phyloP scores from a whole-genome alignment of 2,797 vertebrate genomes.

The Zalophus californianus region DNA sequence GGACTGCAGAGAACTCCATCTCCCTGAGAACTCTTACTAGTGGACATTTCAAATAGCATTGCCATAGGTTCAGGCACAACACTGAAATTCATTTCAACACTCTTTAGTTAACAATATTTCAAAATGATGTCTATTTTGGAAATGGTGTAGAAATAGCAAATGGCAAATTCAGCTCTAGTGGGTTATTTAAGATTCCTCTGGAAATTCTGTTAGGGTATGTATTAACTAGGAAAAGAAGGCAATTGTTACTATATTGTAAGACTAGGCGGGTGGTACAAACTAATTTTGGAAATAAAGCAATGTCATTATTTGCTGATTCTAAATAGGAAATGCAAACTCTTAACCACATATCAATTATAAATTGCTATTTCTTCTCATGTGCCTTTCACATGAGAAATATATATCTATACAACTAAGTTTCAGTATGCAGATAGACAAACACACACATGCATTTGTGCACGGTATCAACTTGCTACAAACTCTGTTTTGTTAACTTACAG shows the following conservation, averaged over 20 bases:
- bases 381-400: background rate
- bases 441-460: background rate
- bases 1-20: background rate
- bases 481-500: background rate
- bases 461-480: background rate
- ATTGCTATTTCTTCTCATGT: background rate
- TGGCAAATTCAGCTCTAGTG: background rate
- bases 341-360: background rate
- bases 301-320: background rate
- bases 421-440: background rate
- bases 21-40: background rate
- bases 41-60: background rate
- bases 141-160: background rate
- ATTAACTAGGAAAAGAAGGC: background rate
- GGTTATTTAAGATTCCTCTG: background rate
- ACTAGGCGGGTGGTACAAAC: background rate
- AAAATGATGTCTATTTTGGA: background rate
- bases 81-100: background rate
- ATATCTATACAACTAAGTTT: background rate
- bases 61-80: background rate
- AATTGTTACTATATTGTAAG: background rate
- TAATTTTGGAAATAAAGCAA: background rate
- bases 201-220: background rate
- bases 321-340: background rate
- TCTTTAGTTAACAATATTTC: background rate